phyloP scores from a whole-genome alignment of 2,113 vertebrate genomes.

The Nesogale talazaci region DNA sequence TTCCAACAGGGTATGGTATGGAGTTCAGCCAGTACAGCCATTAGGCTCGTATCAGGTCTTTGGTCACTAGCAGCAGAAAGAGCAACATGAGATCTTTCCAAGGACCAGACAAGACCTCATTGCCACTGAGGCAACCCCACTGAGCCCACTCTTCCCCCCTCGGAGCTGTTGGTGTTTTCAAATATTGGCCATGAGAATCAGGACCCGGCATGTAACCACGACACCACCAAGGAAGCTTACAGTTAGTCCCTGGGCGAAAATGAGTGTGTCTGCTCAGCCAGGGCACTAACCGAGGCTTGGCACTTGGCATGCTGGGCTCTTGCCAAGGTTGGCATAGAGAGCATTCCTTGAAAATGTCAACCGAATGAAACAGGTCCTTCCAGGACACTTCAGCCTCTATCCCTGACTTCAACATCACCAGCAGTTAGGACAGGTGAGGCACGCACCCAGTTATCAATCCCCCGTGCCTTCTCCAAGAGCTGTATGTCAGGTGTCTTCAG shows the following conservation, averaged over 20 bases:
- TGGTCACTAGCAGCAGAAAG: slow-evolving; percentile 44
- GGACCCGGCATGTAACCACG: too few relatives aligned
- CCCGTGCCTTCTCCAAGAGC: background rate
- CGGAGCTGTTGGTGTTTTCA: too few relatives aligned
- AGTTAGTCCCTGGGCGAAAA: slow-evolving; percentile 62
- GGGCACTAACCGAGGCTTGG: background rate
- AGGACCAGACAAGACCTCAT: slow-evolving; percentile 49
- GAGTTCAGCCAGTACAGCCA: slow-evolving; percentile 52
- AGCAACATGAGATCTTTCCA: slow-evolving; percentile 74
- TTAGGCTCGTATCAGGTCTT: slow-evolving; percentile 18
- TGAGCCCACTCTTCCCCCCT: too few relatives aligned
- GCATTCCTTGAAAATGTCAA: slow-evolving; percentile 6
- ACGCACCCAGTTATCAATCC: background rate
- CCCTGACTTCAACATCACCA: background rate
- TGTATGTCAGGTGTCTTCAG: background rate
- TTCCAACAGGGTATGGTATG: slow-evolving; percentile 59
- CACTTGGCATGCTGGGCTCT: background rate
- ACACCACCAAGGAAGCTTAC: slow-evolving; percentile 57
- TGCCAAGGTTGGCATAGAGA: background rate
- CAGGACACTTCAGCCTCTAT: background rate
- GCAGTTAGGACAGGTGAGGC: background rate
- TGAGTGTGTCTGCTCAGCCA: slow-evolving; percentile 20
- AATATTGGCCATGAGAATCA: too few relatives aligned
- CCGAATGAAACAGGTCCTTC: slow-evolving; percentile 33
- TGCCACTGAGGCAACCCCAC: too few relatives aligned